Evolutionary conservation across 2,797 vertebrate species (phyloP).

Genomic region (Danio kyathit): DNA sequence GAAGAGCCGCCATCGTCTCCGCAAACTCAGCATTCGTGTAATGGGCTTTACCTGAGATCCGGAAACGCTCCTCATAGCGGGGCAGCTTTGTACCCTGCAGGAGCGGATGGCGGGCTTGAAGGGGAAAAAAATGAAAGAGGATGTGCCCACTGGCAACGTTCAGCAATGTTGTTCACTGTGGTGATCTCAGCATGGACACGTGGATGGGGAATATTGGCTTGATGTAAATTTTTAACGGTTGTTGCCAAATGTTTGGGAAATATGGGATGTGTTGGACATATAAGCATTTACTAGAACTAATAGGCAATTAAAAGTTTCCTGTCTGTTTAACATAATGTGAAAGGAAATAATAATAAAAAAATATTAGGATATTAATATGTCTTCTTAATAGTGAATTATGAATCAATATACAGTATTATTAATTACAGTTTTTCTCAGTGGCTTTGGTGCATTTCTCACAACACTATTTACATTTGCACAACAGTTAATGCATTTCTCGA

Average conservation of each 20-base stretch:
- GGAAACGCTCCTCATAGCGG: conserved; percentile 72
- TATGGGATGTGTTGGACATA: background rate
- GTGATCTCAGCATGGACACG: conserved; percentile 57
- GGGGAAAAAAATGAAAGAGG: conserved; percentile 59
- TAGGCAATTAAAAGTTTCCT: background rate
- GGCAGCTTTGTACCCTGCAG: conserved; percentile 73
- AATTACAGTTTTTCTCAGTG: too few species aligned
- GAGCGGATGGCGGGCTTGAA: conserved; percentile 72
- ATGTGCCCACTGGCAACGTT: conserved; percentile 68
- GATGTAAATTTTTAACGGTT: conserved; percentile 10
- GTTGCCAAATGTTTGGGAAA: background rate
- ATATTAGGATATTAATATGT: too few species aligned
- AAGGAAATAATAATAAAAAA: background rate
- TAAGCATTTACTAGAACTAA: background rate
- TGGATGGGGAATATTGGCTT: conserved; percentile 64
- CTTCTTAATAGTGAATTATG: too few species aligned
- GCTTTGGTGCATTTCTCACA: too few species aligned
- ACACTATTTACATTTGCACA: too few species aligned
- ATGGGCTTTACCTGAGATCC: conserved; percentile 65
- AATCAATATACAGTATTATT: background rate
- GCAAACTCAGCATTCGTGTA: conserved; percentile 65
- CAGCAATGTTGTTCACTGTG: conserved; percentile 58
- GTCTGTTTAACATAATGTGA: background rate
- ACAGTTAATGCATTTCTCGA: too few species aligned
- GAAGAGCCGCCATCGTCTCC: conserved; percentile 57